Conservation (phyloP, 2,888 invertebrate species). For the Calameuta pallipes region DNA sequence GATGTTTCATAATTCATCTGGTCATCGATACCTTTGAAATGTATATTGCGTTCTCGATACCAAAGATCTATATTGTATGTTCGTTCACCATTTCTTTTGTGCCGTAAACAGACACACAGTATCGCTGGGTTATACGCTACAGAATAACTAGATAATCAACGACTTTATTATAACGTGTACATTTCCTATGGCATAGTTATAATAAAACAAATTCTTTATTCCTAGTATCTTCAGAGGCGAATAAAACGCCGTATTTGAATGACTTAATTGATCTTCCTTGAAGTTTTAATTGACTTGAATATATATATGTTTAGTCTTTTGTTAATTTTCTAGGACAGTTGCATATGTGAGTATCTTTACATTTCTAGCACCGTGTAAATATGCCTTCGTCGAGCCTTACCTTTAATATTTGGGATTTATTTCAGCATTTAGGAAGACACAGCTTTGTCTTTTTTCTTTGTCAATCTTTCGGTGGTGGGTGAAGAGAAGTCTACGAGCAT, state of each 20-base stretch:
- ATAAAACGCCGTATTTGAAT: not conserved
- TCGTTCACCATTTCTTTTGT: not conserved
- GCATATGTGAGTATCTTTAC: not conserved
- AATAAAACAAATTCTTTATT: slow-evolving; percentile 47
- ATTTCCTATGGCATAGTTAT: slow-evolving; percentile 38
- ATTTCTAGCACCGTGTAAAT: not conserved
- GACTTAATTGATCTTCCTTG: not conserved
- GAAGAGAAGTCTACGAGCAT: not conserved
- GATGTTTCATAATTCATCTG: slow-evolving; percentile 4
- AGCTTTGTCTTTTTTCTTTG: not conserved
- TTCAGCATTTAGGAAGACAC: not conserved
- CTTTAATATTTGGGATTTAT: not conserved
- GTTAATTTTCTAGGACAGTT: not conserved
- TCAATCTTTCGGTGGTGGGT: not conserved
- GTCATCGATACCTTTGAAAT: not conserved
- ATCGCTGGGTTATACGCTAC: not conserved
- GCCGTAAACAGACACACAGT: not conserved
- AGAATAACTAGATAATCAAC: slow-evolving; percentile 23
- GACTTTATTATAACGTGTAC: slow-evolving; percentile 35
- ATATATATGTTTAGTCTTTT: not conserved
- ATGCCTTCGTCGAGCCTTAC: not conserved
- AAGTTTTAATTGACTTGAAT: not conserved
- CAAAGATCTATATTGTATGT: slow-evolving; percentile 34
- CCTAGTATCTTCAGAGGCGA: slow-evolving; percentile 16
- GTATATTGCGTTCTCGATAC: slow-evolving; percentile 31